These are phyloP conservation scores for Heliconius hewitsoni DNA, from an alignment of 1,140 invertebrate genomes.

Conservation along the genomic window DNA sequence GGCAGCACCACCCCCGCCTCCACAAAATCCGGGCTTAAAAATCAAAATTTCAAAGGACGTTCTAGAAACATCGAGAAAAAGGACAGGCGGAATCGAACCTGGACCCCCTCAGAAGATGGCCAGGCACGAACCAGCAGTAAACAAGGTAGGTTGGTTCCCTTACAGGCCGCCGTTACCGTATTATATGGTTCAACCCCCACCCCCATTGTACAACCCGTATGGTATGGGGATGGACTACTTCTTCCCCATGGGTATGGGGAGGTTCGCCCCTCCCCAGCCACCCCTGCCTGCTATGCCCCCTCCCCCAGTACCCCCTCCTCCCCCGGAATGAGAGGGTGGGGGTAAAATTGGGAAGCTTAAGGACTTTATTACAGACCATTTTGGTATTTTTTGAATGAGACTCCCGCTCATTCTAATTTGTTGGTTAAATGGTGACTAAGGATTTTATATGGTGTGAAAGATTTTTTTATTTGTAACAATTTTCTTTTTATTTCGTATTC, in stretches of 20 bases:
- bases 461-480: not conserved
- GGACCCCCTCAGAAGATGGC: constrained; percentile 64
- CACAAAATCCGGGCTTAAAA: constrained; percentile 64
- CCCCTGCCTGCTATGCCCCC: constrained; percentile 62
- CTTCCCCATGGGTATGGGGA: constrained; percentile 47
- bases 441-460: not conserved
- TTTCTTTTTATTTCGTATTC: not conserved
- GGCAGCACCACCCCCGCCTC: constrained; percentile 72
- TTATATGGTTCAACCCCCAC: constrained; percentile 68
- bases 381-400: too few relatives aligned
- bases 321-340: constrained; percentile 55
- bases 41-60: constrained; percentile 79
- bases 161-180: constrained; percentile 58
- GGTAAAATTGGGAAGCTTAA: not conserved
- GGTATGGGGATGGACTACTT: constrained; percentile 58
- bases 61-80: constrained; percentile 69
- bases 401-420: too few relatives aligned
- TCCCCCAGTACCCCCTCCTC: constrained; percentile 67
- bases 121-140: constrained; percentile 60
- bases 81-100: constrained; percentile 44
- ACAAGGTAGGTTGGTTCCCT: constrained; percentile 67
- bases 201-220: constrained; percentile 54
- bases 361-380: not conserved
- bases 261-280: constrained; percentile 41
- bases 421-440: not conserved